Evolutionary conservation across 2,797 vertebrate genomes (phyloP).

Genomic region (Neomorphus geoffroyi): DNA sequence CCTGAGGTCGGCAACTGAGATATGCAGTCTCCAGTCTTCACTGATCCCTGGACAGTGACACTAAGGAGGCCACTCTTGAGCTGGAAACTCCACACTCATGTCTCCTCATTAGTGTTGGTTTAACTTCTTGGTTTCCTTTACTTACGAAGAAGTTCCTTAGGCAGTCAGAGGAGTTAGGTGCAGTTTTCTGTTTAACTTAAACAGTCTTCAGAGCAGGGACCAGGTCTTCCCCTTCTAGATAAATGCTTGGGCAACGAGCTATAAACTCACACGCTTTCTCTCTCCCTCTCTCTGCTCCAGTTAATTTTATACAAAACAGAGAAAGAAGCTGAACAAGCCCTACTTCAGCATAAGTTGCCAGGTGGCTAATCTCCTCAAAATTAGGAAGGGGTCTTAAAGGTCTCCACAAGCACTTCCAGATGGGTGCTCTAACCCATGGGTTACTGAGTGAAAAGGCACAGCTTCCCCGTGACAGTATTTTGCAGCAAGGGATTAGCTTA

Average conservation of each 20-base stretch:
- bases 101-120: not conserved
- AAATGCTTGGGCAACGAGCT: conserved; percentile 36
- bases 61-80: not conserved
- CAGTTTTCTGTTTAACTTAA: not conserved
- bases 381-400: not conserved
- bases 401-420: not conserved
- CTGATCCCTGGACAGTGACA: not conserved
- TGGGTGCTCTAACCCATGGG: not conserved
- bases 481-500: not conserved
- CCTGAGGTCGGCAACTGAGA: accelerated
- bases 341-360: not conserved
- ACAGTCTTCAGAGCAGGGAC: not conserved
- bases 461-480: not conserved
- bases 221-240: not conserved
- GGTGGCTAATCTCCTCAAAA: not conserved
- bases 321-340: conserved; percentile 33
- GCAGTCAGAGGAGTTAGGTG: not conserved
- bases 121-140: not conserved
- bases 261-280: conserved; percentile 4
- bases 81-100: not conserved
- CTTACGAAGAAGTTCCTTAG: not conserved
- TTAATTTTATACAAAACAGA: conserved; percentile 62
- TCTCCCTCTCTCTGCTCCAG: not conserved
- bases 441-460: not conserved
- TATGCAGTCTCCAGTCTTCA: not conserved